Percentiles rank a stretch among this genome's conserved stretches.
phyloP scores from a whole-genome alignment of 1,140 invertebrate genomes.

The Archivesica marissinica region DNA sequence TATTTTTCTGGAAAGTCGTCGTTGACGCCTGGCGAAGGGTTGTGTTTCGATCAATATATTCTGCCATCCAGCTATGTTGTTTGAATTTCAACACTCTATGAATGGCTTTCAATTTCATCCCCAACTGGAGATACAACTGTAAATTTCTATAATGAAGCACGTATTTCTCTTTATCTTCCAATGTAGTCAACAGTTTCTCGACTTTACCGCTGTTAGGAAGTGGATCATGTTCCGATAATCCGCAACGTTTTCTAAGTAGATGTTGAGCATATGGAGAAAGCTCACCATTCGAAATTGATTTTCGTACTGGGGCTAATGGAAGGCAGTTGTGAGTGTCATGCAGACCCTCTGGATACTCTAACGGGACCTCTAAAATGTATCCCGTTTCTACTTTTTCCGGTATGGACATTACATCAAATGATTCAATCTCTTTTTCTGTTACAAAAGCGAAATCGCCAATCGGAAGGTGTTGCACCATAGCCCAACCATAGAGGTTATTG shows the following conservation, averaged over 20 bases:
- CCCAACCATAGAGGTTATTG: too few species aligned
- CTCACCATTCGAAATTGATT: conserved; percentile 50
- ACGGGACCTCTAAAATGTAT: conserved; percentile 85
- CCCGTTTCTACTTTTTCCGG: conserved; percentile 82
- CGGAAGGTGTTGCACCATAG: too few species aligned
- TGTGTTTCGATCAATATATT: conserved; percentile 69
- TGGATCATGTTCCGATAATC: background rate
- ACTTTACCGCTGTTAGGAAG: background rate
- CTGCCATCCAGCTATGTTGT: conserved; percentile 52
- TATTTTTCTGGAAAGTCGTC: conserved; percentile 83
- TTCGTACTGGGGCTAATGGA: conserved; percentile 83
- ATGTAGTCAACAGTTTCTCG: too few species aligned
- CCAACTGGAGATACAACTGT: too few species aligned
- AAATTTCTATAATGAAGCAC: too few species aligned
- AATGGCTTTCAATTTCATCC: too few species aligned
- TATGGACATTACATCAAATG: too few species aligned
- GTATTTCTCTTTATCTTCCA: too few species aligned
- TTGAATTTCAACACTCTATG: conserved; percentile 56
- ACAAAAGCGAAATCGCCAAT: too few species aligned
- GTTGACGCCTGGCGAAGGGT: conserved; percentile 77
- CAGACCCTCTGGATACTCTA: conserved; percentile 80
- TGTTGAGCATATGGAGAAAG: too few species aligned
- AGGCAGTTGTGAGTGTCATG: conserved; percentile 85
- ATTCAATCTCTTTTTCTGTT: too few species aligned
- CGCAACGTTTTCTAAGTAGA: background rate